Base-by-base conservation (phyloP, 2,888 invertebrate species). In the Tachina grossa region DNA sequence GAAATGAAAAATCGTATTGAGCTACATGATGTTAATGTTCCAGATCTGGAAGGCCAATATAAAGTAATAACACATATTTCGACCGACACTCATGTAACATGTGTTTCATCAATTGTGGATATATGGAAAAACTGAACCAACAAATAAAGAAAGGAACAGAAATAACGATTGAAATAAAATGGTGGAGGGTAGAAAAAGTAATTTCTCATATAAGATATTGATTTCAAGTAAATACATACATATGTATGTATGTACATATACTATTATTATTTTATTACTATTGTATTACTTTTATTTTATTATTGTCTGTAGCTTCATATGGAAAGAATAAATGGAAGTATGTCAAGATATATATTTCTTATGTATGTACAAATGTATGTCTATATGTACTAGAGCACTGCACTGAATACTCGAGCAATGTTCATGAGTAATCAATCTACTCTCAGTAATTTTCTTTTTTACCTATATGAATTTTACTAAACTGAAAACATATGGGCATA, bases 61-160 rank as follows among this genome's bases (percentile, higher is more conserved):
- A 87, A 84, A 74, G 14, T 68, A 10, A 2, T 86, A 9, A 9
- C 53, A 4, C 79, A 85, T 45, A 45, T 87, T 19, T 41, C 14
- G 9, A 47, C 19, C 13, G 78, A 19, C 6, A 10, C 43, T 2
- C 61, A 71, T 55, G 47, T 74, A 0, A 61, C 69, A 0, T 87
- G 87, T 31, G 6, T 82, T 10, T 11, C 51, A 9, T 1, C 45
- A 9, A 9, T 47, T 14, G 72, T 72, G 6, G 66, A 83, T 57
- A 11, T 86, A 51, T 86, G 86, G 76, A 85, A 76, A 72, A 79
- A 81, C 16, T 87, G 65, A 85, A 13, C 43, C 16, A 14, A 41
- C 0, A 57, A 57, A 45, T n/a, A n/a, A 57, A 31, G 14, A 39
- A 6, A 31, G 4, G n/a, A 31, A 59, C 1, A 14, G 5, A 31